Base-by-base conservation (phyloP, 2,888 invertebrate species). In the Machimus rusticus region DNA sequence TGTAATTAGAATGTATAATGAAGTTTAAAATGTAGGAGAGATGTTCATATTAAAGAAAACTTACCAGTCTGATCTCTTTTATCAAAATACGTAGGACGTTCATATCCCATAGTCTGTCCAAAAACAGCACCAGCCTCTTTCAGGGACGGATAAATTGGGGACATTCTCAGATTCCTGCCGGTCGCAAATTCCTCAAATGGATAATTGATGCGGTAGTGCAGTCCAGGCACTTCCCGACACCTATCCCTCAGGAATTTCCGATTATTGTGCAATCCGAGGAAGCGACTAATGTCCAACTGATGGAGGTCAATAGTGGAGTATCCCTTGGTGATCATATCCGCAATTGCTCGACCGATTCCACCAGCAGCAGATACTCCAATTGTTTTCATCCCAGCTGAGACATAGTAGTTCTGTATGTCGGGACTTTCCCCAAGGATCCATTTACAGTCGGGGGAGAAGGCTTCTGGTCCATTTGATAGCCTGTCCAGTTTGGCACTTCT, bases 41-140 rank as follows among this genome's bases (percentile, higher is more conserved):
- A 31, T 31, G 31, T 31, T 2, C 34, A 34, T 34, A 43, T 2
- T 0, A 43, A 43, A 43, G 2, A 43, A 46, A 46, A 23, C 90
- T 89, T 89, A 94, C 94, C 93, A 86, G 92, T 90, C 87, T 93
- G 92, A 86, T 93, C 92, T 16, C 93, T 92, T 37, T 93, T 93
- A 90, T 97, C 96, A 91, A 99, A 99, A 95, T 97, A 99, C 51
- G 97, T 95, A 0, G 99, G 98, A 89, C 99, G 94, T 92, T 99
- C 99, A 92, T 99, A 99, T 0, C 99, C 99, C 98, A 99, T 99
- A 39, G 98, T 97, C 92, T 99, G 99, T 0, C 98, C 98, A 92
- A 99, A 99, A 6, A 98, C 96, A 0, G 98, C 99, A 0, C 99
- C 99, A 12, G 96, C 97, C 91, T 97, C 97, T 89, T 96, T 95